Conservation (phyloP, 2,797 vertebrate species). For the Premnoplex brunnescens region DNA sequence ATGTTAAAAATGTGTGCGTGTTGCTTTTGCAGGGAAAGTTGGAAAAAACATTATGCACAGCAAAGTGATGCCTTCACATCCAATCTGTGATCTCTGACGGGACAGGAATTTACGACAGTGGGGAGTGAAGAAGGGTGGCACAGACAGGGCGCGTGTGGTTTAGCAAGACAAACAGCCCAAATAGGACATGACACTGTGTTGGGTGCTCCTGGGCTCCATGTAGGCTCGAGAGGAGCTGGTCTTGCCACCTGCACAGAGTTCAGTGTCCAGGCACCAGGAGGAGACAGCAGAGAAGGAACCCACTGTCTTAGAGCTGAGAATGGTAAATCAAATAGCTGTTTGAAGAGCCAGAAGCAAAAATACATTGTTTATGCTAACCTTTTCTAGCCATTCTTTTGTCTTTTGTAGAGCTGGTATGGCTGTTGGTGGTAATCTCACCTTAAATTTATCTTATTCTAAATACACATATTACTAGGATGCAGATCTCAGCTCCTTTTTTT, state of each 20-base stretch:
- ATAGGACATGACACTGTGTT: not conserved
- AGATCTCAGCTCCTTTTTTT: not conserved
- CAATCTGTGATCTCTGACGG: not conserved
- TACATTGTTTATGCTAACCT: not conserved
- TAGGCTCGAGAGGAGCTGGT: not conserved
- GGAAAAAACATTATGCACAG: not conserved
- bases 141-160: not conserved
- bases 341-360: not conserved
- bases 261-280: accelerated
- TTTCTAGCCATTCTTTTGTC: not conserved
- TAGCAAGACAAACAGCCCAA: not conserved
- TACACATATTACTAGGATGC: not conserved
- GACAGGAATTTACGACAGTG: not conserved
- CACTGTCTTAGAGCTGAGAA: not conserved
- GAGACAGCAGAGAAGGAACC: not conserved
- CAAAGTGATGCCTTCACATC: not conserved
- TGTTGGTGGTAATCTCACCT: not conserved
- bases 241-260: not conserved
- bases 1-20: not conserved
- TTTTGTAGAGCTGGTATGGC: not conserved
- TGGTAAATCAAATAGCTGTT: not conserved
- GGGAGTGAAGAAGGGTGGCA: not conserved
- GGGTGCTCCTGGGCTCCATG: not conserved
- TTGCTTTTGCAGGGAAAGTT: not conserved
- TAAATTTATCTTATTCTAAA: not conserved